Evolutionary conservation across 2,888 invertebrate genomes (phyloP).

Genomic region (Xylota segnis): DNA sequence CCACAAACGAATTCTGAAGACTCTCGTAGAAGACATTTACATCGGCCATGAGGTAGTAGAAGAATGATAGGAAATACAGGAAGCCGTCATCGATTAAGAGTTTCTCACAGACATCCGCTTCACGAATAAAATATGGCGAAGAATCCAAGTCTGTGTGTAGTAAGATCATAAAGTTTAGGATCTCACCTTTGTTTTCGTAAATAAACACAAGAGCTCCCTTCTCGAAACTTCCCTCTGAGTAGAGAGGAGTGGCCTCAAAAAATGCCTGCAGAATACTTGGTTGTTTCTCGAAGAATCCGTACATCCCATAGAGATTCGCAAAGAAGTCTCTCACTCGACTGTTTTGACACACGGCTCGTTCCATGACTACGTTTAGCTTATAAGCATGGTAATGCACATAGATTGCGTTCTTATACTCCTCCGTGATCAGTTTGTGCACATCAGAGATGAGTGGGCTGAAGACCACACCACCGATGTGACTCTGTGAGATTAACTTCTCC

Average conservation of each 20-base stretch:
- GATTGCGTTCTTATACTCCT: constrained; percentile 59
- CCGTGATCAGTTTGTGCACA: constrained; percentile 52
- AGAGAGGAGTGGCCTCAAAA: constrained; percentile 53
- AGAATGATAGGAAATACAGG: constrained; percentile 63
- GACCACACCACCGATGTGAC: constrained; percentile 61
- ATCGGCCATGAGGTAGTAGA: constrained; percentile 69
- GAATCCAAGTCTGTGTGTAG: constrained; percentile 62
- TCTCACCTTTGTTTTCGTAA: constrained; percentile 62
- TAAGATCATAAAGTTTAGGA: constrained; percentile 65
- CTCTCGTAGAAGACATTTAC: constrained; percentile 69
- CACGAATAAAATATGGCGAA: constrained; percentile 49
- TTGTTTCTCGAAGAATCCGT: constrained; percentile 53
- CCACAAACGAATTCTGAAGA: constrained; percentile 65
- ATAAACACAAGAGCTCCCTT: constrained; percentile 61
- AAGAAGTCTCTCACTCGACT: constrained; percentile 64
- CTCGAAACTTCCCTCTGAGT: constrained; percentile 59
- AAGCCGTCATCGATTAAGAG: constrained; percentile 51
- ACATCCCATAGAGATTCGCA: constrained; percentile 64
- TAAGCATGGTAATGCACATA: constrained; percentile 71
- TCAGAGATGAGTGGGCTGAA: constrained; percentile 60
- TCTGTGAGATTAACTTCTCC: constrained; percentile 65
- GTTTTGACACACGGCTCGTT: constrained; percentile 64
- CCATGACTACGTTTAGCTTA: constrained; percentile 58
- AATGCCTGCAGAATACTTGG: constrained; percentile 48
- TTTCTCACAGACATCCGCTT: constrained; percentile 63